These are phyloP conservation scores for Hypocryptadius cinnamomeus DNA, from an alignment of 2,113 vertebrate species.

Conservation along the genomic window DNA sequence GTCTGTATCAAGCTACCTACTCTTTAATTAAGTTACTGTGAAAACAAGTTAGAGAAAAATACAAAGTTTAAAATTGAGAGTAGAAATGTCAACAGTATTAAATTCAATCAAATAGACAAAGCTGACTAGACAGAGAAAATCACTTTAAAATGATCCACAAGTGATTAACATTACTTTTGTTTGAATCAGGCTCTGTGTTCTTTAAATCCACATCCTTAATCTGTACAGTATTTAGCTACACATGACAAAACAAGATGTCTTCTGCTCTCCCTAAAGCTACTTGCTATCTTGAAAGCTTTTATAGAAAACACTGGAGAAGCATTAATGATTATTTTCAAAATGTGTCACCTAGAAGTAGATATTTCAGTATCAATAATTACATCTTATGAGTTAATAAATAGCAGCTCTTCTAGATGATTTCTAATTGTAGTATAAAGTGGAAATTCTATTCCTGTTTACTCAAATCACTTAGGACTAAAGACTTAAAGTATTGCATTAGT, in stretches of 20 bases:
- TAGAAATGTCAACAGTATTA: neutral
- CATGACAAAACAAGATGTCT: neutral
- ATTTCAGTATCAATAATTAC: slow-evolving; percentile 49
- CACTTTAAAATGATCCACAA: neutral
- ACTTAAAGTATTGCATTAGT: neutral
- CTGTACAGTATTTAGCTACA: neutral
- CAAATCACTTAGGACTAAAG: slow-evolving; percentile 9
- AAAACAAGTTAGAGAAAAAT: neutral
- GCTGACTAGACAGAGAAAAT: neutral
- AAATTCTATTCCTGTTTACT: slow-evolving; percentile 39
- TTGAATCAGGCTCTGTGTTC: neutral
- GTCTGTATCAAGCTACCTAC: neutral
- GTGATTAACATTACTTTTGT: neutral
- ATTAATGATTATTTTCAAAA: slow-evolving; percentile 18
- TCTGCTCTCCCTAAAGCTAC: neutral
- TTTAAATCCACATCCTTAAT: neutral
- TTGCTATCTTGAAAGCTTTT: neutral
- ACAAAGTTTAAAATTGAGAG: neutral
- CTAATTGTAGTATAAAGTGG: neutral
- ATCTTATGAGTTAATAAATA: slow-evolving; percentile 36
- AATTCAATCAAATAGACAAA: neutral
- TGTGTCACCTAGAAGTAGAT: neutral
- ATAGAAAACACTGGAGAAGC: neutral
- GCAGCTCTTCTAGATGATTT: neutral
- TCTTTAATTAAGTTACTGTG: neutral